A percentile compares a stretch with the other conserved stretches of the same genome.
phyloP scores from a whole-genome alignment of 2,797 vertebrate species.

The Tragopan temminckii region DNA sequence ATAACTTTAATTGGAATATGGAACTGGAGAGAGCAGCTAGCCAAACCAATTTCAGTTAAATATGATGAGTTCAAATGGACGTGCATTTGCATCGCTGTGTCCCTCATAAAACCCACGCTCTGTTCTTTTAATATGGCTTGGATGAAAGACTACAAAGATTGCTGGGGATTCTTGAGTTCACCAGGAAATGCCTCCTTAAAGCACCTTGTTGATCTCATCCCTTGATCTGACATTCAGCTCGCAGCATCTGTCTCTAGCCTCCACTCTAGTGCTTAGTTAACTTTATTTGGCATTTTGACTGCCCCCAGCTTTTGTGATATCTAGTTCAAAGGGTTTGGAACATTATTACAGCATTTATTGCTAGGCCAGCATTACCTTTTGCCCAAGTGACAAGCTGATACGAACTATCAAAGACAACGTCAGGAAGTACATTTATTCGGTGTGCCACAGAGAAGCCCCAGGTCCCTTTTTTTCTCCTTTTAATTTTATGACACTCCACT shows the following conservation, averaged over 20 bases:
- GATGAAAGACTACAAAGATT: conserved; percentile 49
- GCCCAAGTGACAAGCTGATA: conserved; percentile 9
- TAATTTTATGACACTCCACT: conserved; percentile 24
- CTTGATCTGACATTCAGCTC: conserved; percentile 35
- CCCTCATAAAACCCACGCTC: not conserved
- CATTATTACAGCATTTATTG: not conserved
- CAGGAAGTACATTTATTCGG: conserved; percentile 21
- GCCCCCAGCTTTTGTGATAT: conserved; percentile 19
- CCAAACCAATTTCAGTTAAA: not conserved
- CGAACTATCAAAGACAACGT: not conserved
- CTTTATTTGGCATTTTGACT: conserved; percentile 45
- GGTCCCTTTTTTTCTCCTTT: not conserved
- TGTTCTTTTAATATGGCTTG: conserved; percentile 37
- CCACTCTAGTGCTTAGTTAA: conserved; percentile 7
- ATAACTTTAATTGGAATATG: not conserved
- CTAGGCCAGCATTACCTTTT: not conserved
- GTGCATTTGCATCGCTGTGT: not conserved
- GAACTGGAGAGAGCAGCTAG: not conserved
- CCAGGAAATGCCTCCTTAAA: conserved; percentile 42
- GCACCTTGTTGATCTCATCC: conserved; percentile 6
- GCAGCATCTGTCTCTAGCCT: conserved; percentile 17
- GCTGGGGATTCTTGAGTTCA: conserved; percentile 25
- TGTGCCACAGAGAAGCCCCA: not conserved
- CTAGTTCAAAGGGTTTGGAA: not conserved
- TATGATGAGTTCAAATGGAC: not conserved